A percentile compares a stretch with the other conserved stretches of the same genome.
phyloP scores from a whole-genome alignment of 2,113 vertebrate genomes.

The Balaeniceps rex region DNA sequence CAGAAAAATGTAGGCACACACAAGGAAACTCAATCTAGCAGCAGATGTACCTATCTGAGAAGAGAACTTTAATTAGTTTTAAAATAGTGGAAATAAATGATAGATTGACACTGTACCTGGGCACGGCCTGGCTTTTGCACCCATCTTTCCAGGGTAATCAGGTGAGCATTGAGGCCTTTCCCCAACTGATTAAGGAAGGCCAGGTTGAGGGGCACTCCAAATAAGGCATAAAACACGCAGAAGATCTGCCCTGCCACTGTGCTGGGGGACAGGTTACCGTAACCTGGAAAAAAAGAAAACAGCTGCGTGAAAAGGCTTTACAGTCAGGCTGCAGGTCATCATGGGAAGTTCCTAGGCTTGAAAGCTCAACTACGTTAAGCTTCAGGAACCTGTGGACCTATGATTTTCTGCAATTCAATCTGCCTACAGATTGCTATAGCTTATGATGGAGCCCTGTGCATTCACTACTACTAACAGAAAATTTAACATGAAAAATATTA shows the following conservation, averaged over 20 bases:
- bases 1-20: not conserved
- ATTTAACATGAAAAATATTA: not conserved
- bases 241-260: constrained; percentile 88
- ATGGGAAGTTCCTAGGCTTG: not conserved
- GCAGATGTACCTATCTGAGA: not conserved
- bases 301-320: not conserved
- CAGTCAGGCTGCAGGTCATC: not conserved
- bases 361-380: not conserved
- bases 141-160: constrained; percentile 77
- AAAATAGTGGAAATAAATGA: not conserved
- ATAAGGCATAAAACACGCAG: constrained; percentile 90
- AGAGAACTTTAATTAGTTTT: not conserved
- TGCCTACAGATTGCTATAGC: not conserved
- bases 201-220: constrained; percentile 90
- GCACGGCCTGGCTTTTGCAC: constrained; percentile 75
- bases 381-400: not conserved
- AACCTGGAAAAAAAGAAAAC: constrained; percentile 72
- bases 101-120: constrained; percentile 71
- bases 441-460: not conserved
- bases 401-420: not conserved
- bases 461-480: not conserved
- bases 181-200: constrained; percentile 88
- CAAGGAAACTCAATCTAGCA: not conserved
- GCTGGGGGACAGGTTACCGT: constrained; percentile 89
- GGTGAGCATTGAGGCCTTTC: constrained; percentile 78